These are phyloP conservation scores for Sebastes taczanowskii DNA, from an alignment of 2,797 vertebrate genomes.

Conservation along the genomic window DNA sequence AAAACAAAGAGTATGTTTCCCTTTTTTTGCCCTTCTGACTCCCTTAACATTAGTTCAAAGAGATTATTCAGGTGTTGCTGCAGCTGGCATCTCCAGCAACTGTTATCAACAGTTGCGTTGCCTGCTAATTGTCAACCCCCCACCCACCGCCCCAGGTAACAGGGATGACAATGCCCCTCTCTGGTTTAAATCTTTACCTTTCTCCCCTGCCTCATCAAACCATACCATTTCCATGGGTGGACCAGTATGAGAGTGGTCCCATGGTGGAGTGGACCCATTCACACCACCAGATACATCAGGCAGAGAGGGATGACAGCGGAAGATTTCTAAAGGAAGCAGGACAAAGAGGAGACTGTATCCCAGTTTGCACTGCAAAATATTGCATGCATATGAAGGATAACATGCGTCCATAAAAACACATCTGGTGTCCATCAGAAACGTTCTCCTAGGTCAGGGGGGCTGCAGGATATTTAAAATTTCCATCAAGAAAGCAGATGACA, in stretches of 20 bases:
- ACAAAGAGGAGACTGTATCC: neutral
- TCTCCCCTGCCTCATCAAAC: conserved; percentile 68
- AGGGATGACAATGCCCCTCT: conserved; percentile 44
- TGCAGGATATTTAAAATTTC: conserved; percentile 66
- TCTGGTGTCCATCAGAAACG: conserved; percentile 64
- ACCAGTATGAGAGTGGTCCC: conserved; percentile 19
- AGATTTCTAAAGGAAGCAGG: conserved; percentile 14
- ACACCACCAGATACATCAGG: neutral
- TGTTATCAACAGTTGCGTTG: conserved; percentile 44
- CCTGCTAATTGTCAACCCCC: conserved; percentile 66
- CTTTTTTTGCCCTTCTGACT: conserved; percentile 30
- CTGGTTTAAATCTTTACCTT: conserved; percentile 55
- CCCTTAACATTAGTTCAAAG: conserved; percentile 50
- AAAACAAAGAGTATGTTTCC: conserved; percentile 14
- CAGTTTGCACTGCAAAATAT: conserved; percentile 27
- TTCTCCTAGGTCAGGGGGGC: conserved; percentile 50
- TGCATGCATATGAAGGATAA: conserved; percentile 27
- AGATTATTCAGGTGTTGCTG: conserved; percentile 45
- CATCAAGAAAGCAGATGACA: conserved; percentile 72
- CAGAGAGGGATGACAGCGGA: conserved; percentile 20
- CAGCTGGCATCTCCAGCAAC: conserved; percentile 35
- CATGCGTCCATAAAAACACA: conserved; percentile 57
- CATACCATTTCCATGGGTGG: conserved; percentile 48
- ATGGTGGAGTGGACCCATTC: neutral
- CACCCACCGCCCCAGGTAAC: conserved; percentile 28